Conservation (phyloP, 2,888 invertebrate species). For the Entomobrya proxima region DNA sequence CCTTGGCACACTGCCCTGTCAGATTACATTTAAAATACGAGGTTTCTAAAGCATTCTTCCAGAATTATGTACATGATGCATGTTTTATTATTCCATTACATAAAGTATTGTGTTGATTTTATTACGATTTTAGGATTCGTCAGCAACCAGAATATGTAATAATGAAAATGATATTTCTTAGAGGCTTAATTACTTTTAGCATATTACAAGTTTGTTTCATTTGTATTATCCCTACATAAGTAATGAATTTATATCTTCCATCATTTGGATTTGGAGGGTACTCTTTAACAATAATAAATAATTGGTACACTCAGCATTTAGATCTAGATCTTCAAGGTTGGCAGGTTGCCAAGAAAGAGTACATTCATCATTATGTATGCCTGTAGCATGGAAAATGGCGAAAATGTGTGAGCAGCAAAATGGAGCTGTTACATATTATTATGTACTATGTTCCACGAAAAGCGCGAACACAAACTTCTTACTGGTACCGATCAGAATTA, state of each 20-base stretch:
- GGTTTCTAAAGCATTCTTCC: background rate
- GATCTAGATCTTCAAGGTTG: background rate
- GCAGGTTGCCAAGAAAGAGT: background rate
- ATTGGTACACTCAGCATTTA: background rate
- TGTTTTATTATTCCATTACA: no score
- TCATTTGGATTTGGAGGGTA: background rate
- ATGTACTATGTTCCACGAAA: background rate
- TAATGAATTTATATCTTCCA: no score
- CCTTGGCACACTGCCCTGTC: background rate
- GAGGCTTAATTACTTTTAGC: no score
- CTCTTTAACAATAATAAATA: constrained; percentile 2
- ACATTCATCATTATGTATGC: background rate
- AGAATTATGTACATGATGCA: no score
- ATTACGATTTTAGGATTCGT: no score
- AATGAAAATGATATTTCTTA: no score
- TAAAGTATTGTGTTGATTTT: no score
- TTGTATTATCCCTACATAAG: no score
- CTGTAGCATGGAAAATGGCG: background rate
- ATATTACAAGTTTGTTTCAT: no score
- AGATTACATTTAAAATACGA: background rate
- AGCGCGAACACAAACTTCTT: background rate
- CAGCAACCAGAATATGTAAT: no score
- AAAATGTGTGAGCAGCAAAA: background rate
- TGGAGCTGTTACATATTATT: constrained; percentile 11
- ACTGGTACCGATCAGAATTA: constrained; percentile 12